Base-by-base conservation (phyloP, 2,888 invertebrate genomes). In the Eristalis intricaria region DNA sequence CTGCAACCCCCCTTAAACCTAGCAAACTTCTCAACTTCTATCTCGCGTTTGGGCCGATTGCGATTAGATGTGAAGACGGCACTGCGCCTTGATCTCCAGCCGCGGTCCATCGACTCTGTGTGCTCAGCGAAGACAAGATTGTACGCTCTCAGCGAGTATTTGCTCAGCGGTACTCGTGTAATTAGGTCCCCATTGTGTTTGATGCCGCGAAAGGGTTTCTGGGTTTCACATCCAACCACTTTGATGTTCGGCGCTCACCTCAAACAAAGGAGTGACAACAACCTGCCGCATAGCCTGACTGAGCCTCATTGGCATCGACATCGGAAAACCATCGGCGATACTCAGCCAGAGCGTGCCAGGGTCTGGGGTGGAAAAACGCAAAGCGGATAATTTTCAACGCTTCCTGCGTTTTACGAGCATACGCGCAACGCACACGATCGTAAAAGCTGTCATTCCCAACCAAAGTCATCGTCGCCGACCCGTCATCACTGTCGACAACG, bases 351-450 rank as follows among this genome's bases (percentile, higher is more conserved):
- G 50, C 50, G 50, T 50, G 50, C 50, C 50, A 50, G 50, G 50
- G 50, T 50, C 50, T 50, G 50, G n/a, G 50, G 38, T 50, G 50
- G 50, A 50, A 50, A 61, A 38, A 64, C 61, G 66, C 65, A 40
- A 60, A 50, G 73, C 71, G 71, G 73, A 77, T 77, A 71, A 85
- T 81, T 60, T 80, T 74, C 50, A 78, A 63, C 40, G 77, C 74
- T 86, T 82, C 82, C 78, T 83, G 82, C 74, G 75, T 71, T 83
- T 86, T 71, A 86, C 63, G 64, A 56, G 23, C 69, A 64, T 74
- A 74, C 82, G 74, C 76, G 64, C 68, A 75, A 65, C 65, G 60
- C 76, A 75, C 61, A 86, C 65, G 86, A 86, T 86, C 86, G 78
- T 86, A 82, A 86, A 86, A 86, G 56, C 65, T 75, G 70, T 74